A percentile compares a stretch with the other conserved stretches of the same genome.
Evolutionary conservation across 1,140 invertebrate species (phyloP).

Genomic region (Saccostrea echinata): DNA sequence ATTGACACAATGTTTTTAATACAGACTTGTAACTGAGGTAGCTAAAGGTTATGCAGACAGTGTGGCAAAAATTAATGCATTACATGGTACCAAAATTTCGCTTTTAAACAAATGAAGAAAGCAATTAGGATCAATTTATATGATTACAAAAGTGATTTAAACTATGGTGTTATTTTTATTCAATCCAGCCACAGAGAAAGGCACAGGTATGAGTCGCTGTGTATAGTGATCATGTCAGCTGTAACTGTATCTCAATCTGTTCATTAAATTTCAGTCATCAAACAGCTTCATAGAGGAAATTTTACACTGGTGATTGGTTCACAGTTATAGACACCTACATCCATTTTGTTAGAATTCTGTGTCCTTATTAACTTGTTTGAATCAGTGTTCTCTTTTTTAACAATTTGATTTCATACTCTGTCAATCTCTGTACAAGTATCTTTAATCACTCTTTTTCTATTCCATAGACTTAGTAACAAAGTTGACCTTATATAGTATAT

Average conservation of each 20-base stretch:
- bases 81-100: too few relatives aligned
- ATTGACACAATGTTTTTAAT: too few relatives aligned
- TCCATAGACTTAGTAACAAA: background rate
- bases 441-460: background rate
- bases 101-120: too few relatives aligned
- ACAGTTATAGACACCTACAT: background rate
- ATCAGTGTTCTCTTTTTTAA: background rate
- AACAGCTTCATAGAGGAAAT: background rate
- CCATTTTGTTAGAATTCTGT: background rate
- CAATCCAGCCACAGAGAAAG: slow-evolving; percentile 13
- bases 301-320: background rate
- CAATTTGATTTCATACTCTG: background rate
- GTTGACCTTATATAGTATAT: too few relatives aligned
- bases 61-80: too few relatives aligned
- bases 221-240: background rate
- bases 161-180: slow-evolving; percentile 45
- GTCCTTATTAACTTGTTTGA: too few relatives aligned
- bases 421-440: background rate
- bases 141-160: background rate
- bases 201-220: slow-evolving; percentile 11
- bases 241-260: background rate
- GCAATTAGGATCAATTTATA: too few relatives aligned
- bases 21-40: too few relatives aligned
- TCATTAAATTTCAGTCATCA: background rate
- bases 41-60: too few relatives aligned